Base-by-base conservation (phyloP, 2,113 vertebrate species). In the Riparia riparia region DNA sequence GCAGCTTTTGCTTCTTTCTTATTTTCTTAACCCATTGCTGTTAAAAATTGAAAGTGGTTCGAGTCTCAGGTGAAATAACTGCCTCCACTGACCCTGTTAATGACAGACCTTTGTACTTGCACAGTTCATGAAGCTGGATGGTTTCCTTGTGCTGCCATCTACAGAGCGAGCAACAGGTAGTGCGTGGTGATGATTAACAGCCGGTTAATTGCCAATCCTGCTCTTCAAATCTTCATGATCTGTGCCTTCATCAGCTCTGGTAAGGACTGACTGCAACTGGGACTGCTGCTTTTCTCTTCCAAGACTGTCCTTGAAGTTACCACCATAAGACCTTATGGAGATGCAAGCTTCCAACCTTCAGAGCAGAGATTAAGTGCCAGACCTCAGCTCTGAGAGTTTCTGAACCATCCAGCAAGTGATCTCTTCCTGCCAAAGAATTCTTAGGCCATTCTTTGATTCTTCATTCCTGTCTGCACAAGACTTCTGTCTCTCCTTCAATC, bases 141-240 rank as follows among this genome's bases (percentile, higher is more conserved):
- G 57, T 85, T 97, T 97, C 90, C 93, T 94, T 56, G 89, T 95
- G 94, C 96, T 97, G 96, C 97, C 97, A 97, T 50, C 97, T 97
- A 96, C 89, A 96, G 95, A 84, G 78, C 93, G 92, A 86, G 91
- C 70, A 94, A 95, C 69, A 90, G 63, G 89, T 84, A 58, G 34
- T 95, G 71, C 66, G 47, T 34, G 60, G 68, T 49, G 45, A 83
- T 73, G 58, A 83, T 60, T 83, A 92, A 71, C 64, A 90, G 64
- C 4, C 8, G 41, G 71, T 66, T 89, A 86, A 83, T 81, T 81
- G 42, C 51, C 78, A 95, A 86, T 68, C 72, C 19, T 95, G 20
- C 68, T 51, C 54, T 45, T 53, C 26, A 68, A 60, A 65, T 44
- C 51, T 85, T 78, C 32, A 44, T 29, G 20, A 57, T 34, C 44